A percentile compares a stretch with the other conserved stretches of the same genome.
phyloP scores from a whole-genome alignment of 2,113 vertebrate species.

The Petrocephalus microphthalmus region DNA sequence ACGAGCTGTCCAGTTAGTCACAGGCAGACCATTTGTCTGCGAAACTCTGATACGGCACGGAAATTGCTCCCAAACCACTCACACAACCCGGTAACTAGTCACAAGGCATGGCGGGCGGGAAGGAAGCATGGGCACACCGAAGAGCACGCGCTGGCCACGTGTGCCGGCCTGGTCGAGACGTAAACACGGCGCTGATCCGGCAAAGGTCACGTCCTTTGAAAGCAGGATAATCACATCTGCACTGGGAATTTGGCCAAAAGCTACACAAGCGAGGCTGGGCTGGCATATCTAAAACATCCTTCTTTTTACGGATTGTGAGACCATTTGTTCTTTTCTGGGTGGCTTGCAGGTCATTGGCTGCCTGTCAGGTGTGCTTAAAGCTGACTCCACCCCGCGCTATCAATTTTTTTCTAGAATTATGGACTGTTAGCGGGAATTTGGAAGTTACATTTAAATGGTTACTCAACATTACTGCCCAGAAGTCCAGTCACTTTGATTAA shows the following conservation, averaged over 20 bases:
- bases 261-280: background rate
- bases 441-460: background rate
- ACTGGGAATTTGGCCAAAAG: slow-evolving; percentile 28
- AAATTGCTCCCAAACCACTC: background rate
- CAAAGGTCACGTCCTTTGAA: slow-evolving; percentile 22
- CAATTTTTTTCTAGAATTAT: slow-evolving; percentile 10
- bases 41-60: background rate
- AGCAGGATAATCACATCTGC: slow-evolving; percentile 39
- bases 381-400: background rate
- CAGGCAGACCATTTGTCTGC: background rate
- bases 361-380: background rate
- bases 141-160: background rate
- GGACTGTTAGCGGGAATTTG: background rate
- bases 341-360: background rate
- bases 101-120: background rate
- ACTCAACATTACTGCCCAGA: slow-evolving; percentile 7
- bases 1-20: background rate
- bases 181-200: background rate
- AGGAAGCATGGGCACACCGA: background rate
- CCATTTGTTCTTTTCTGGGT: background rate
- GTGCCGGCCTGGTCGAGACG: background rate
- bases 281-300: background rate
- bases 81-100: background rate
- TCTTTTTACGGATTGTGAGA: background rate
- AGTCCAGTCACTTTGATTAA: slow-evolving; percentile 2